Evolutionary conservation across 2,888 invertebrate genomes (phyloP), one percentile per base, ranked within the genome.

Genomic region (Imbricaverruca yamaguchii): DNA sequence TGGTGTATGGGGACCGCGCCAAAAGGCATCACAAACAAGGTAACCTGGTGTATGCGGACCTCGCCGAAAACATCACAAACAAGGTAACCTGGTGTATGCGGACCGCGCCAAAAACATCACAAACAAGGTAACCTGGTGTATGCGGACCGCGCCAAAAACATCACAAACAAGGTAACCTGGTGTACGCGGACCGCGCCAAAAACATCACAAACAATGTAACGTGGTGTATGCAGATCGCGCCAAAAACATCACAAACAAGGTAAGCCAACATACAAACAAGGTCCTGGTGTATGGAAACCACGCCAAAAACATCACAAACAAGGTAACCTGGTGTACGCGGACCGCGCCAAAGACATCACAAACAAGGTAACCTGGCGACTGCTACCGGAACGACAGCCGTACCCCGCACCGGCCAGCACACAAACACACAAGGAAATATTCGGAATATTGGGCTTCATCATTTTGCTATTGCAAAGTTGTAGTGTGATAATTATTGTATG

Each of bases 231-330:
- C 39, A 4, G 39, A 39, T 4, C 39, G 39, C 39, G 39, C 39
- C 39, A 39, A 39, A 39, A 39, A 3, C 39, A 39, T 39, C 39
- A 39, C 39, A 39, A 39, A 39, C 39, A 1, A 39, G 39, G 39
- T 39, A 39, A 4, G 2, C 39, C 4, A n/a, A n/a, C n/a, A n/a
- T n/a, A n/a, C n/a, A n/a, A n/a, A n/a, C 84, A 98, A 97, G 86
- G 98, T 98, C 0, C 89, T 98, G 59, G 92, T 95, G 80, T 98
- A 98, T 87, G 97, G 97, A 0, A 95, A 96, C 87, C 90, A 96
- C 81, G 98, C 98, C 6, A 94, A 94, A 85, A 93, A 94, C 85
- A 98, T 98, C 85, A 94, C 95, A 21, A 95, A 93, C 85, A 93
- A 93, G 89, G 94, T 94, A 84, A 87, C 57, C 23, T 98, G 59